Percentiles rank a stretch among this genome's conserved stretches.
Conservation (phyloP, 2,113 vertebrate genomes). For the Melanerpes aurifrons region DNA sequence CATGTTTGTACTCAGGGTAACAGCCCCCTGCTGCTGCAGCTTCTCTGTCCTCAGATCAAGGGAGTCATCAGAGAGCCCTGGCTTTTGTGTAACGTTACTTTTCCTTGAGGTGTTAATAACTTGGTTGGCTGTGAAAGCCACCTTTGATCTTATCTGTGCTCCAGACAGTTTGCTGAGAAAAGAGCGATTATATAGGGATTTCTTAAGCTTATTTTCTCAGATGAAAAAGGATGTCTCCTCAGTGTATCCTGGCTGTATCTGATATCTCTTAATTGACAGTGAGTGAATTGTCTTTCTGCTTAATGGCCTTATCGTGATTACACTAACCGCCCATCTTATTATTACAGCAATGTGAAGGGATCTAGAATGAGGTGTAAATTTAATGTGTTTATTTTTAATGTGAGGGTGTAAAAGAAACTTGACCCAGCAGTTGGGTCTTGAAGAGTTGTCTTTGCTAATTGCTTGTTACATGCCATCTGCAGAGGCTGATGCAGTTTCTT, state of each 20-base stretch:
- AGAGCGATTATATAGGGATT: not conserved
- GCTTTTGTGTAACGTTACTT: not conserved
- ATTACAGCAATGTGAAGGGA: not conserved
- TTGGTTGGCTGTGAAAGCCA: not conserved
- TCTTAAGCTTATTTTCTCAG: slow-evolving; percentile 30
- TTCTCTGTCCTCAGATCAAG: not conserved
- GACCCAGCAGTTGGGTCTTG: not conserved
- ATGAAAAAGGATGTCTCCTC: slow-evolving; percentile 2
- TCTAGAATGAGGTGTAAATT: not conserved
- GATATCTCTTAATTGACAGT: slow-evolving; percentile 5
- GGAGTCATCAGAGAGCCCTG: slow-evolving; percentile 1
- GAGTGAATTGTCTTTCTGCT: not conserved
- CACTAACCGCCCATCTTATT: not conserved
- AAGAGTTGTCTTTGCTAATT: not conserved
- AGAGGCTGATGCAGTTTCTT: not conserved
- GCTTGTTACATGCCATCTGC: not conserved
- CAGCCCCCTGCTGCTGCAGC: not conserved
- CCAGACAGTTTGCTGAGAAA: slow-evolving; percentile 9
- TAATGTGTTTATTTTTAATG: not conserved
- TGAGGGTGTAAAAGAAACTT: not conserved
- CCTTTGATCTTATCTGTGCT: slow-evolving; percentile 46
- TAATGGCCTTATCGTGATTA: not conserved
- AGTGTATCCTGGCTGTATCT: slow-evolving; percentile 5
- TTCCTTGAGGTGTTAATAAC: slow-evolving; percentile 33
- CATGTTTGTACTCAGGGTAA: not conserved